These are phyloP conservation scores for Brienomyrus longianalis DNA, from an alignment of 2,113 vertebrate species.

Conservation along the genomic window DNA sequence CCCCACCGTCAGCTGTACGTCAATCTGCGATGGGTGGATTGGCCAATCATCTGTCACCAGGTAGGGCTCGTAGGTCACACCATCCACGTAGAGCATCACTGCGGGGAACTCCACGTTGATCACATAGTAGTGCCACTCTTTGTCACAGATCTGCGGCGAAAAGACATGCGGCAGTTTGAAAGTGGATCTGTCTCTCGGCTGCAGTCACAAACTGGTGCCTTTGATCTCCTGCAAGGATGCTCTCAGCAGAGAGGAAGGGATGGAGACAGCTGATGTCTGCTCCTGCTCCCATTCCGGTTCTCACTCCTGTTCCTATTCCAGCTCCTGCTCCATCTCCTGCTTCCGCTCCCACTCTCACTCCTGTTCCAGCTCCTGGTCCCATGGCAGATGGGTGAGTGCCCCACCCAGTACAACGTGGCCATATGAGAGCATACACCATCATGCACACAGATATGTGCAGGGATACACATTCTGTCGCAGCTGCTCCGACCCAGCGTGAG, in stretches of 20 bases:
- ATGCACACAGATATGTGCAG: not conserved
- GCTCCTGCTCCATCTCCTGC: not conserved
- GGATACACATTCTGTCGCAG: not conserved
- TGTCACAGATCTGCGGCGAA: slow-evolving; percentile 84
- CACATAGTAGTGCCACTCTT: slow-evolving; percentile 97
- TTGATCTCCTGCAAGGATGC: not conserved
- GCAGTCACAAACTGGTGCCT: not conserved
- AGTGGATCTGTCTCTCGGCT: not conserved
- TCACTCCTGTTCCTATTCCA: not conserved
- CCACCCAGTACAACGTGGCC: not conserved
- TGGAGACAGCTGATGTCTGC: not conserved
- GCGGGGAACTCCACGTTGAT: slow-evolving; percentile 90
- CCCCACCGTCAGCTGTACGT: slow-evolving; percentile 90
- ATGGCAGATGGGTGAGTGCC: not conserved
- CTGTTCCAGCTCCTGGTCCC: not conserved
- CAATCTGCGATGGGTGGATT: slow-evolving; percentile 92
- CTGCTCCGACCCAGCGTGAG: too few relatives aligned
- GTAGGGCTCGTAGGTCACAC: slow-evolving; percentile 88
- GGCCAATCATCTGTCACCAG: slow-evolving; percentile 98
- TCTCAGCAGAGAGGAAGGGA: not conserved
- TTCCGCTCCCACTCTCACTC: not conserved
- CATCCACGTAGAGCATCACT: slow-evolving; percentile 89
- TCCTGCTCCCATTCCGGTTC: not conserved
- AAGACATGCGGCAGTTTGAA: not conserved
- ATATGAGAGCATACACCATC: not conserved